Conservation (phyloP, 2,888 invertebrate genomes). For the Willowsia nigromaculata region DNA sequence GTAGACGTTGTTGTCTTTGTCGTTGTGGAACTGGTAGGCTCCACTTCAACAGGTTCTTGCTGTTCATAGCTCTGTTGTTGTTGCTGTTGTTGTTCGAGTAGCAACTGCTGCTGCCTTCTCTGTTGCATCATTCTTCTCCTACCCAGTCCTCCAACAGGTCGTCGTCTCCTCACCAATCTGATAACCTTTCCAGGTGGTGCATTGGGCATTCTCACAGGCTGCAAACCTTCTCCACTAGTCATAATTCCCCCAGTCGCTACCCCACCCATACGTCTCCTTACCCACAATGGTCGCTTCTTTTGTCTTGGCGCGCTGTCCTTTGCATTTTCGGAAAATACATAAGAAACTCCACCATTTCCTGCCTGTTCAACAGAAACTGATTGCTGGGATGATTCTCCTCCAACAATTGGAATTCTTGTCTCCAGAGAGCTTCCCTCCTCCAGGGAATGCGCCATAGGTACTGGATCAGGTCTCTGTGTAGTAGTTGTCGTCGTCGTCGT, state of each 20-base stretch:
- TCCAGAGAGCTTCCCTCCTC: slow-evolving; percentile 6
- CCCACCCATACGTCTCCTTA: slow-evolving; percentile 61
- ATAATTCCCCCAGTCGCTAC: slow-evolving; percentile 6
- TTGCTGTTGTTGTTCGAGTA: neutral
- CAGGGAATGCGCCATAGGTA: slow-evolving; percentile 2
- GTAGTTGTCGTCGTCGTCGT: slow-evolving; percentile 57
- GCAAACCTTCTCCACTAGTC: slow-evolving; percentile 51
- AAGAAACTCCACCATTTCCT: slow-evolving; percentile 23
- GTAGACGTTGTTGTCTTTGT: slow-evolving; percentile 4
- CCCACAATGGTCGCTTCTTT: slow-evolving; percentile 71
- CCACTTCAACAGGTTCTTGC: neutral
- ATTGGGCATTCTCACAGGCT: slow-evolving; percentile 43
- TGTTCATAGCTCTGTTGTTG: slow-evolving; percentile 18
- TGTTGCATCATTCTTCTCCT: slow-evolving; percentile 48
- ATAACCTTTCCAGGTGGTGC: slow-evolving; percentile 72
- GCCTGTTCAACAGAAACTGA: slow-evolving; percentile 35
- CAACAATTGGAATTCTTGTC: neutral
- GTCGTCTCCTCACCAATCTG: slow-evolving; percentile 73
- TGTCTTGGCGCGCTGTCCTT: slow-evolving; percentile 49
- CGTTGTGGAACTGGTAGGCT: neutral
- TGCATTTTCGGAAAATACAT: slow-evolving; percentile 58
- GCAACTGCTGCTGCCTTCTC: neutral
- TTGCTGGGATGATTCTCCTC: neutral
- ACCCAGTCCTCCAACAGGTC: slow-evolving; percentile 46
- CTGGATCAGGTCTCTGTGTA: slow-evolving; percentile 11